Conservation (phyloP, 2,888 invertebrate genomes). For the Xestia rhomboidea region DNA sequence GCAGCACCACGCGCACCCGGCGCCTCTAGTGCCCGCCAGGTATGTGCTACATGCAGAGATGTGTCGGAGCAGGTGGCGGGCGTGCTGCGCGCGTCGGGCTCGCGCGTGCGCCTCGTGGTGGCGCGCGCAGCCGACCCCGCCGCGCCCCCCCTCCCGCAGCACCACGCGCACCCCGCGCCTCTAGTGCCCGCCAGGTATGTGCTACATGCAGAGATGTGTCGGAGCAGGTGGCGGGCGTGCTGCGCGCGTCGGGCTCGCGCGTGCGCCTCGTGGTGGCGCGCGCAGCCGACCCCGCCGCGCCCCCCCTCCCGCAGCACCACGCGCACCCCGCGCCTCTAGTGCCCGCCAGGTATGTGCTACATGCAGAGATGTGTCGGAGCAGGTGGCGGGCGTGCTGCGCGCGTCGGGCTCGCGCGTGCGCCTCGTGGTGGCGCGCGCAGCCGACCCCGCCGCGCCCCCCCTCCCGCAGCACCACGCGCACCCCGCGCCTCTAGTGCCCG, state of each 20-base stretch:
- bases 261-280: conserved; percentile 98
- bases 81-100: conserved; percentile 98
- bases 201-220: conserved; percentile 99
- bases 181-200: conserved; percentile 92
- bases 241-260: conserved; percentile 98
- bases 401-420: too few species aligned
- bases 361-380: too few species aligned
- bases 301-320: conserved; percentile 83
- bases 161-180: conserved; percentile 90
- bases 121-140: conserved; percentile 97
- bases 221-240: conserved; percentile 98
- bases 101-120: conserved; percentile 98
- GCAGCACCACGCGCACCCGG: conserved; percentile 89
- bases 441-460: too few species aligned
- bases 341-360: conserved; percentile 91
- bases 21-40: conserved; percentile 92
- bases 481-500: too few species aligned
- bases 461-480: too few species aligned
- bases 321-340: conserved; percentile 91
- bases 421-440: too few species aligned
- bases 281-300: conserved; percentile 94
- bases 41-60: too few species aligned
- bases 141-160: conserved; percentile 81
- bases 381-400: too few species aligned
- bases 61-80: conserved; percentile 99